Conservation (phyloP, 1,140 invertebrate species). For the Bombus haemorrhoidalis region DNA sequence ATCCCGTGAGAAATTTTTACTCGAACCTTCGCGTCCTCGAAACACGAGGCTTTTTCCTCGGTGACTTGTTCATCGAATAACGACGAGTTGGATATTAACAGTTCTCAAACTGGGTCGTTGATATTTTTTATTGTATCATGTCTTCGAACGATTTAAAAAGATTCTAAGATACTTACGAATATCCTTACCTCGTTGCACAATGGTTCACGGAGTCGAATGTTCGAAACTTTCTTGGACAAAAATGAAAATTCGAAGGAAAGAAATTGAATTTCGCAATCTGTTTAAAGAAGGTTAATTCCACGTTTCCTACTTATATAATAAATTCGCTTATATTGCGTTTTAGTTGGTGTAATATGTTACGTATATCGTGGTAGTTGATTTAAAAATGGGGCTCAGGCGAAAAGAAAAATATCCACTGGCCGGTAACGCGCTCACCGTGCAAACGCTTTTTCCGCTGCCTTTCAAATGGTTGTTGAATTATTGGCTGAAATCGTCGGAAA, state of each 20-base stretch:
- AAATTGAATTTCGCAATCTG: too few species aligned
- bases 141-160: not conserved
- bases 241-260: too few species aligned
- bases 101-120: not conserved
- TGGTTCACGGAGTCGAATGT: too few species aligned
- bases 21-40: not conserved
- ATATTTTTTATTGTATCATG: too few species aligned
- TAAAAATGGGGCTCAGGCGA: not conserved
- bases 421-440: not conserved
- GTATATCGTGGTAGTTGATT: not conserved
- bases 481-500: slow-evolving; percentile 8
- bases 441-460: slow-evolving; percentile 3
- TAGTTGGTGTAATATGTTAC: not conserved
- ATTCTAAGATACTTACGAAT: too few species aligned
- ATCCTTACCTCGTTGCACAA: too few species aligned
- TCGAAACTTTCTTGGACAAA: too few species aligned
- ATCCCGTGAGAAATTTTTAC: slow-evolving; percentile 21
- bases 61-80: not conserved
- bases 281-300: too few species aligned
- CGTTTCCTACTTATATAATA: too few species aligned
- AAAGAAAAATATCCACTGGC: not conserved
- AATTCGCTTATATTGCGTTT: not conserved
- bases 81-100: not conserved
- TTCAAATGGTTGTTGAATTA: slow-evolving; percentile 27
- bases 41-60: not conserved